These are phyloP conservation scores for Elymnias hypermnestra DNA, from an alignment of 1,140 invertebrate genomes.

Conservation along the genomic window DNA sequence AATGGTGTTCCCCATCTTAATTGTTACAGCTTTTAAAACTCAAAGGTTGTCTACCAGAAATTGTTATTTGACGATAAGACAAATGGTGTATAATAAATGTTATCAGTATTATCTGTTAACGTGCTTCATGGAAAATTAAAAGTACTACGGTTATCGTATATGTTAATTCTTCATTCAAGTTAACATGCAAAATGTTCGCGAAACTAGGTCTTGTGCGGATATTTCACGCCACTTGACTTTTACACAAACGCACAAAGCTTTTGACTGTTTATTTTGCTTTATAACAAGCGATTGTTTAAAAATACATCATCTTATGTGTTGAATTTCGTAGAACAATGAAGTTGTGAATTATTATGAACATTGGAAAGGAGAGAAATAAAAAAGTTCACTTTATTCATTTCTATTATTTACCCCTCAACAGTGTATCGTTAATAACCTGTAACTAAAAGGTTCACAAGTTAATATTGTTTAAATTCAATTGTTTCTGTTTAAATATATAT, in stretches of 20 bases:
- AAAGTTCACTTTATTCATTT: background rate
- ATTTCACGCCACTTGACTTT: constrained; percentile 16
- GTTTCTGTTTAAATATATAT: no score
- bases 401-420: no score
- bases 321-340: constrained; percentile 9
- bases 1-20: no score
- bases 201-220: constrained; percentile 9
- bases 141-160: constrained; percentile 31
- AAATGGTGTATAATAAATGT: no score
- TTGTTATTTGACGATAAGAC: no score
- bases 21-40: no score
- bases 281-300: constrained; percentile 6
- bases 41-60: no score
- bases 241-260: constrained; percentile 12
- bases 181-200: constrained; percentile 8
- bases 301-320: constrained; percentile 5
- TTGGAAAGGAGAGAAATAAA: background rate
- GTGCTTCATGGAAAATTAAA: constrained; percentile 10
- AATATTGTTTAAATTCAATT: no score
- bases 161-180: constrained; percentile 28
- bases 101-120: background rate
- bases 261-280: constrained; percentile 10
- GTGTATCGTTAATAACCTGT: no score
- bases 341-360: background rate
- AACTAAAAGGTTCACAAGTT: no score